Conservation (phyloP, 2,797 vertebrate genomes). For the Clarias pachynema region DNA sequence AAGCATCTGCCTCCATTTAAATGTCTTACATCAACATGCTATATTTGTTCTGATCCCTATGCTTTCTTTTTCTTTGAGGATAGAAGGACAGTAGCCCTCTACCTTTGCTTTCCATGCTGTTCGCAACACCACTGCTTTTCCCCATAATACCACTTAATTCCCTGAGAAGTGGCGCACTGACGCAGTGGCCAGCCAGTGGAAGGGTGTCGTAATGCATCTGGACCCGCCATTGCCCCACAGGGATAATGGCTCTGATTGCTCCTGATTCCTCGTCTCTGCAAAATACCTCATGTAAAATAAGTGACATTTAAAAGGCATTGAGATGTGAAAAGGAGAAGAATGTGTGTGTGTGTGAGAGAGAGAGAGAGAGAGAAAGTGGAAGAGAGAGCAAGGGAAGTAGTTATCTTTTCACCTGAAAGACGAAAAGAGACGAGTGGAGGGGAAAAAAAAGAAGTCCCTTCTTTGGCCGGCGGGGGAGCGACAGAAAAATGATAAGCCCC, state of each 20-base stretch:
- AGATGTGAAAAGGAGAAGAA: slow-evolving; percentile 79
- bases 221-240: slow-evolving; percentile 83
- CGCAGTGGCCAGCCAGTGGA: slow-evolving; percentile 84
- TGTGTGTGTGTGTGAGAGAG: slow-evolving; percentile 63
- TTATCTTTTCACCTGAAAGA: slow-evolving; percentile 80
- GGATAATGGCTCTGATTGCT: slow-evolving; percentile 94
- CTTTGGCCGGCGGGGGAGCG: slow-evolving; percentile 80
- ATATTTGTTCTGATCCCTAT: background rate
- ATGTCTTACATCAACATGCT: background rate
- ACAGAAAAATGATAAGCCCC: slow-evolving; percentile 82
- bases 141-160: slow-evolving; percentile 96
- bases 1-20: background rate
- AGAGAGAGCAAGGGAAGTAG: slow-evolving; percentile 71
- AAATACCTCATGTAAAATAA: slow-evolving; percentile 91
- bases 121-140: slow-evolving; percentile 95
- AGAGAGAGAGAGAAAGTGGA: slow-evolving; percentile 64
- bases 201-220: slow-evolving; percentile 88
- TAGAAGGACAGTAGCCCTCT: slow-evolving; percentile 77
- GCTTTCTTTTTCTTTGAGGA: slow-evolving; percentile 44
- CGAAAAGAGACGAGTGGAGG: slow-evolving; percentile 24
- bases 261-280: slow-evolving; percentile 83
- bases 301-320: slow-evolving; percentile 91
- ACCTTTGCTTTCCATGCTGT: slow-evolving; percentile 94
- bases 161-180: slow-evolving; percentile 88
- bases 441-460: slow-evolving; percentile 62